These are phyloP conservation scores for Temnopleurus reevesii DNA, from an alignment of 53 echinoderm and acorn worm species.

Conservation along the genomic window DNA sequence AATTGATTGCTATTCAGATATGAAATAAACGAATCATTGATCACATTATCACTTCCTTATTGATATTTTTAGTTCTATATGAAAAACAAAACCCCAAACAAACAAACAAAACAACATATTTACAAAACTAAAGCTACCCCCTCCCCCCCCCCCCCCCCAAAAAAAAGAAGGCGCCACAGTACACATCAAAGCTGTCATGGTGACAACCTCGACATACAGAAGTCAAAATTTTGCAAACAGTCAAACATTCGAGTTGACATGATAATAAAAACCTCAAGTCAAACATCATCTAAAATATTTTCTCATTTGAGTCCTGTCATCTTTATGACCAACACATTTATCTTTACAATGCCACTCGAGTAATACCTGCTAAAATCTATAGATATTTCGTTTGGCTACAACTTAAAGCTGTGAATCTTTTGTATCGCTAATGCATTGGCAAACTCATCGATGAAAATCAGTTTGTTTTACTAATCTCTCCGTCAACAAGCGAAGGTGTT, in stretches of 20 bases:
- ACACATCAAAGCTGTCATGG: too few species aligned
- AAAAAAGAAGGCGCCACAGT: too few species aligned
- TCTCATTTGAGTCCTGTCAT: background rate
- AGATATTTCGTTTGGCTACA: slow-evolving; percentile 33
- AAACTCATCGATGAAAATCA: slow-evolving; percentile 51
- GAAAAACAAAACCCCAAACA: too few species aligned
- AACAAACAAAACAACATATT: too few species aligned
- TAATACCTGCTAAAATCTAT: slow-evolving; percentile 2
- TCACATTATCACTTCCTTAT: too few species aligned
- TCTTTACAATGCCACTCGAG: background rate
- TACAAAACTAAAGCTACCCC: too few species aligned
- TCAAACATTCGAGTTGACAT: background rate
- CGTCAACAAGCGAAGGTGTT: slow-evolving; percentile 48
- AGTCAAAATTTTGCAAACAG: background rate
- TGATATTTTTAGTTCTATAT: too few species aligned
- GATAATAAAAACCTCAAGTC: too few species aligned
- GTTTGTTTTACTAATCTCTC: slow-evolving; percentile 62
- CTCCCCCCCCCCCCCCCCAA: too few species aligned
- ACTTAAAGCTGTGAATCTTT: slow-evolving; percentile 9
- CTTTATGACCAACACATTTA: slow-evolving; percentile 5
- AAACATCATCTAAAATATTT: slow-evolving; percentile 27
- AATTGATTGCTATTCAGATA: too few species aligned
- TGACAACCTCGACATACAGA: background rate
- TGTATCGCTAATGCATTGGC: slow-evolving; percentile 74
- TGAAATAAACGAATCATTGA: too few species aligned